These are phyloP conservation scores for Phalloptychus januarius DNA, from an alignment of 2,797 vertebrate genomes.

Conservation along the genomic window DNA sequence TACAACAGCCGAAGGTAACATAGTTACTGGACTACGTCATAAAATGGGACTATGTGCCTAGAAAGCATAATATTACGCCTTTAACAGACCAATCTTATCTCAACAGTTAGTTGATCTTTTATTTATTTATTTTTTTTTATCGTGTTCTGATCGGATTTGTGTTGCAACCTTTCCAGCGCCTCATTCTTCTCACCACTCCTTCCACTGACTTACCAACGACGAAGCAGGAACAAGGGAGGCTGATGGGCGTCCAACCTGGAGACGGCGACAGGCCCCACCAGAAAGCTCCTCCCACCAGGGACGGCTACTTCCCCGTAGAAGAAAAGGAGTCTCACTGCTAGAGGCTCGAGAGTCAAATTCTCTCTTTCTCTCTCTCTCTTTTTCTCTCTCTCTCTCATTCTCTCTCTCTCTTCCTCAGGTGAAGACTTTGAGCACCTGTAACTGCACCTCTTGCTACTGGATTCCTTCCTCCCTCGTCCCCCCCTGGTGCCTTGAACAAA, in stretches of 20 bases:
- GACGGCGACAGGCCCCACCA: constrained; percentile 66
- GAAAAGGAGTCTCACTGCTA: constrained; percentile 82
- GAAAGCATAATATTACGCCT: no score
- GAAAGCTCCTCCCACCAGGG: constrained; percentile 64
- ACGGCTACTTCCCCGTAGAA: constrained; percentile 75
- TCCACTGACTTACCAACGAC: constrained; percentile 77
- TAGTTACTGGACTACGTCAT: no score
- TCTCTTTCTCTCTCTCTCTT: neutral
- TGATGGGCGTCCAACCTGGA: constrained; percentile 67
- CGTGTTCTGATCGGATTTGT: neutral
- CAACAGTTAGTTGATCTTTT: neutral
- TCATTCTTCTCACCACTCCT: constrained; percentile 71
- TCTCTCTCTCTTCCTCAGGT: constrained; percentile 52
- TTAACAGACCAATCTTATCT: neutral
- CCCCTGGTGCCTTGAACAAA: constrained; percentile 24
- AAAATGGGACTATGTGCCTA: no score
- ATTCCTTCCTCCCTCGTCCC: constrained; percentile 23
- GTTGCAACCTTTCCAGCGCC: constrained; percentile 56
- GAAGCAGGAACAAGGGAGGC: constrained; percentile 72
- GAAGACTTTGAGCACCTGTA: constrained; percentile 28
- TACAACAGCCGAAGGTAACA: no score
- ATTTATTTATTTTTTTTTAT: neutral
- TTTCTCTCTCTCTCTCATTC: constrained; percentile 6
- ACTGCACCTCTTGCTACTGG: constrained; percentile 47
- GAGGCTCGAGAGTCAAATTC: constrained; percentile 28